These are phyloP conservation scores for Trichogramma evanescens DNA, from an alignment of 2,888 invertebrate species.

Conservation along the genomic window DNA sequence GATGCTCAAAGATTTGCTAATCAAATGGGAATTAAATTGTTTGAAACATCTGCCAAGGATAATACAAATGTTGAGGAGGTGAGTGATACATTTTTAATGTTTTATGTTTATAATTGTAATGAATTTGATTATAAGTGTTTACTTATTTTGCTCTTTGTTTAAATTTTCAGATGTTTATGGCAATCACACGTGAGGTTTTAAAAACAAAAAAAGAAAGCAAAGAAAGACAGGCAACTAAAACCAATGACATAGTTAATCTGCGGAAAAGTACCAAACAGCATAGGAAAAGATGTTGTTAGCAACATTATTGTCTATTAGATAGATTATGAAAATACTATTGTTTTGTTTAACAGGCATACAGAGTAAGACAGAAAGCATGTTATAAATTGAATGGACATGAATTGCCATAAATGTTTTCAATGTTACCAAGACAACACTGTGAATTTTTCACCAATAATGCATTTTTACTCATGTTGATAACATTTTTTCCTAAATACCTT, in stretches of 20 bases:
- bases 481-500: slow-evolving; percentile 28
- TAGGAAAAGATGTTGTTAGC: slow-evolving; percentile 46
- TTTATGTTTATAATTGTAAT: background rate
- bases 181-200: slow-evolving; percentile 73
- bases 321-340: slow-evolving; percentile 27
- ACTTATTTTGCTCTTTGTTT: slow-evolving; percentile 3
- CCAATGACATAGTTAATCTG: slow-evolving; percentile 64
- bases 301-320: slow-evolving; percentile 25
- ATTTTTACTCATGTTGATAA: slow-evolving; percentile 30
- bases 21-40: slow-evolving; percentile 94
- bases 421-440: slow-evolving; percentile 28
- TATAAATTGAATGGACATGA: slow-evolving; percentile 31
- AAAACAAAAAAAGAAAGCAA: slow-evolving; percentile 76
- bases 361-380: slow-evolving; percentile 30
- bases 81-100: slow-evolving; percentile 46
- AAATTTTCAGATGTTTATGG: slow-evolving; percentile 60
- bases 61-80: slow-evolving; percentile 99
- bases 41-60: slow-evolving; percentile 98
- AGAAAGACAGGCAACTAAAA: slow-evolving; percentile 64
- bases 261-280: slow-evolving; percentile 59
- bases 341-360: slow-evolving; percentile 30
- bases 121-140: background rate
- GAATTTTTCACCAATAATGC: slow-evolving; percentile 28
- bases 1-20: slow-evolving; percentile 96
- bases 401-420: slow-evolving; percentile 29